Evolutionary conservation across 2,888 invertebrate genomes (phyloP), one percentile per base, ranked within the genome.

Genomic region (Melolontha melolontha): DNA sequence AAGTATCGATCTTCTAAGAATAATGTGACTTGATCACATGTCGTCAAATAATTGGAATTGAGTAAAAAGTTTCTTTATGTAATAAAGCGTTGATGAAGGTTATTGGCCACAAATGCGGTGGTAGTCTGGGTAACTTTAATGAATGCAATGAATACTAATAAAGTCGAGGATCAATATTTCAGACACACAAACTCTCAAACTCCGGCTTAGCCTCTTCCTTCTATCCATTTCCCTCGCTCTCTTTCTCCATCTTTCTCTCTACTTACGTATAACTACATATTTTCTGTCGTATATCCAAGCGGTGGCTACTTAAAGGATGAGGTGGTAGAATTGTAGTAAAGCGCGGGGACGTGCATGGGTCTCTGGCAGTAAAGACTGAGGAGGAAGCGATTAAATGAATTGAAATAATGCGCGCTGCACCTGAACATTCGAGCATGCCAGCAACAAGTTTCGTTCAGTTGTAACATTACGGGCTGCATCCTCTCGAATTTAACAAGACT

Each of bases 121-220:
- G 39, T 34, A 64, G 64, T 63, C 63, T 44, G 62, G 39, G 63
- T 22, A 67, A 64, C 63, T 47, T 34, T 70, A 67, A 67, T 64
- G 57, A 67, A 70, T 54, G 54, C 57, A 70, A 69, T 70, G 69
- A 70, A 70, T 70, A 66, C 64, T 70, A 70, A 70, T 64, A 66
- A 70, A 55, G 63, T 39, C 51, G 17, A 11, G 39, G 62, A 62
- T 62, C 62, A 49, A 62, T 62, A 62, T 62, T 62, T 62, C 62
- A 62, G 49, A 16, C 29, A n/a, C 42, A 62, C 54, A 16, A 40
- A 54, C 54, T 54, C 54, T 16, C 14, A 2, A 54, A 34, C 40
- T 51, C 29, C 29, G n/a, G 10, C 34, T 34, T 34, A 34, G 34
- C 34, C 34, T 34, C 34, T 34, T 34, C 34, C 34, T 34, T 34